Evolutionary conservation across 2,797 vertebrate genomes (phyloP).

Genomic region (Halcyon chelicuti): DNA sequence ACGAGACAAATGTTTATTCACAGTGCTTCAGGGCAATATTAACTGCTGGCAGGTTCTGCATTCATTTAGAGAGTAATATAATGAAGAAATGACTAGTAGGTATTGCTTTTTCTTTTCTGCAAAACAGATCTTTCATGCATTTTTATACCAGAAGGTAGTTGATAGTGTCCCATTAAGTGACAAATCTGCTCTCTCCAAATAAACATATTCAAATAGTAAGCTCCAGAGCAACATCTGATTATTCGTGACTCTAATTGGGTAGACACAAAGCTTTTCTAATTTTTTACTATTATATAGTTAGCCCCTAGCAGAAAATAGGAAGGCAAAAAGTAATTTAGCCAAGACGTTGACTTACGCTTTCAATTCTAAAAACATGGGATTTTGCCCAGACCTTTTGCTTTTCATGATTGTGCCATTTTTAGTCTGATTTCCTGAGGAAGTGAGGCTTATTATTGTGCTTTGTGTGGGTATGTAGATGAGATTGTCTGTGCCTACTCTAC

Average conservation of each 20-base stretch:
- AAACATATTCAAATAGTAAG: not conserved
- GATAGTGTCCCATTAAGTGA: not conserved
- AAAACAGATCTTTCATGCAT: not conserved
- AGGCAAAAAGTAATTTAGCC: constrained; percentile 30
- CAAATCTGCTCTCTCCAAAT: not conserved
- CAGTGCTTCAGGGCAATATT: constrained; percentile 43
- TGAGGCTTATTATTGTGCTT: constrained; percentile 32
- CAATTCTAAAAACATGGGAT: constrained; percentile 16
- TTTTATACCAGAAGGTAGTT: not conserved
- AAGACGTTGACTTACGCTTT: constrained; percentile 30
- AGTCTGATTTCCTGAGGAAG: constrained; percentile 56
- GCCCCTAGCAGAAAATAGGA: not conserved
- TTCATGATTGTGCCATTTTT: constrained; percentile 33
- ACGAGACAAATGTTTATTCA: constrained; percentile 52
- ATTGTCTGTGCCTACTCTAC: constrained; percentile 20
- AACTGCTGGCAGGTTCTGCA: constrained; percentile 48
- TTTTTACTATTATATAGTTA: not conserved
- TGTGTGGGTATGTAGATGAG: constrained; percentile 27
- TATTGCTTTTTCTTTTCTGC: not conserved
- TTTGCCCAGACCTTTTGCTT: constrained; percentile 54
- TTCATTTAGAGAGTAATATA: constrained; percentile 1
- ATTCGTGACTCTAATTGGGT: not conserved
- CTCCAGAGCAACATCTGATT: constrained; percentile 11
- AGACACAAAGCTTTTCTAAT: not conserved
- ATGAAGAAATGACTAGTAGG: not conserved